Conservation (phyloP, 92 coral and sea anemone species). For the Palythoa heliodiscus region DNA sequence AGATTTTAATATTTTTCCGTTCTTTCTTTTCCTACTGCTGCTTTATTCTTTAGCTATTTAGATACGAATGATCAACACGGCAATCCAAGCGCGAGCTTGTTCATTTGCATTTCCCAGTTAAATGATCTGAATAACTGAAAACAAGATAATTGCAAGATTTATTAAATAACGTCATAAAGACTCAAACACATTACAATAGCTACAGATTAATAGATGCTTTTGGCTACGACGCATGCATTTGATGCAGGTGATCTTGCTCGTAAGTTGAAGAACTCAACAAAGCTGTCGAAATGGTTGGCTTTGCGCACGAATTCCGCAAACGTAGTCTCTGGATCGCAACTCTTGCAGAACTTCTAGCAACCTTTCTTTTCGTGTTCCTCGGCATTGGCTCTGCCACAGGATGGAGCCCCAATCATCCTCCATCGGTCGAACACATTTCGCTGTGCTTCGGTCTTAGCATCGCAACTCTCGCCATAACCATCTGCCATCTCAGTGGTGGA, state of each 20-base stretch:
- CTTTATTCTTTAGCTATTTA: too few species aligned
- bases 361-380: constrained; percentile 86
- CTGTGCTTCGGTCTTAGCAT: constrained; percentile 88
- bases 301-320: constrained; percentile 26
- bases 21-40: too few species aligned
- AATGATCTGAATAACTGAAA: background rate
- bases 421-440: constrained; percentile 82
- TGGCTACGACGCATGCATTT: background rate
- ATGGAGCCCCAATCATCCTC: constrained; percentile 71
- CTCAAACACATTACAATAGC: background rate
- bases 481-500: constrained; percentile 88
- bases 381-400: constrained; percentile 87
- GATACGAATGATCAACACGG: too few species aligned
- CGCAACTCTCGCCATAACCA: constrained; percentile 81
- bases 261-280: background rate
- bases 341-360: constrained; percentile 79
- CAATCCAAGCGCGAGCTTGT: too few species aligned
- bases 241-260: background rate
- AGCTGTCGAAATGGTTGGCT: background rate
- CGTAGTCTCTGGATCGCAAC: constrained; percentile 76
- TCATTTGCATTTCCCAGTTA: background rate
- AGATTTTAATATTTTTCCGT: too few species aligned
- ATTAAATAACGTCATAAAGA: background rate
- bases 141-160: background rate
- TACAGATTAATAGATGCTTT: background rate